These are phyloP conservation scores for Stegodyphus mimosarum DNA, from an alignment of 1,140 invertebrate species.

Conservation along the genomic window DNA sequence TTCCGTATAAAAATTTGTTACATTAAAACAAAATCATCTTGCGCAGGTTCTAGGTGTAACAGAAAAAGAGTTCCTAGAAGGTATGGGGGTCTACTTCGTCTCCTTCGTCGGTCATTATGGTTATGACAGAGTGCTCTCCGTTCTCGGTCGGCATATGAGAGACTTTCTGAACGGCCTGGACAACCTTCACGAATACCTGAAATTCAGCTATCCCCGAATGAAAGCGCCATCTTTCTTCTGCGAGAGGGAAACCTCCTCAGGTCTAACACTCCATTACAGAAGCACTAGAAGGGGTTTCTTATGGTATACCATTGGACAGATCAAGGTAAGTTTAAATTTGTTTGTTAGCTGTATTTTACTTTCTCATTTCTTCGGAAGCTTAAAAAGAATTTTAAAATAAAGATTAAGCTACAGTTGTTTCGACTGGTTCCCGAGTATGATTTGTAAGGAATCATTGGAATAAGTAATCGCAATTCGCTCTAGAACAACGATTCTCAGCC, in stretches of 20 bases:
- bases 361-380: no score
- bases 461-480: no score
- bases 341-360: no score
- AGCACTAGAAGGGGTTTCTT: constrained; percentile 92
- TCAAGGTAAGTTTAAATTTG: constrained; percentile 70
- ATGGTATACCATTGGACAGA: constrained; percentile 97
- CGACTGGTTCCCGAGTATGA: no score
- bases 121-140: constrained; percentile 89
- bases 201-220: constrained; percentile 94
- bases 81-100: constrained; percentile 77
- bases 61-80: constrained; percentile 88
- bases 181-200: constrained; percentile 96
- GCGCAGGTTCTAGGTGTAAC: constrained; percentile 81
- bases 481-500: no score
- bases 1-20: no score
- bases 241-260: constrained; percentile 88
- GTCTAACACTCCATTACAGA: constrained; percentile 91
- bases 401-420: no score
- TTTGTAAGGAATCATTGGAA: no score
- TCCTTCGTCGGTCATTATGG: constrained; percentile 82
- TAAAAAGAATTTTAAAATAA: no score
- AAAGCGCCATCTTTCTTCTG: constrained; percentile 95
- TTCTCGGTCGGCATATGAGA: constrained; percentile 88
- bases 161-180: constrained; percentile 97
- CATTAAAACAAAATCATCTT: background rate